Evolutionary conservation across 2,888 invertebrate genomes (phyloP), one percentile per base, ranked within the genome.

Genomic region (Meiosimyza decipiens): DNA sequence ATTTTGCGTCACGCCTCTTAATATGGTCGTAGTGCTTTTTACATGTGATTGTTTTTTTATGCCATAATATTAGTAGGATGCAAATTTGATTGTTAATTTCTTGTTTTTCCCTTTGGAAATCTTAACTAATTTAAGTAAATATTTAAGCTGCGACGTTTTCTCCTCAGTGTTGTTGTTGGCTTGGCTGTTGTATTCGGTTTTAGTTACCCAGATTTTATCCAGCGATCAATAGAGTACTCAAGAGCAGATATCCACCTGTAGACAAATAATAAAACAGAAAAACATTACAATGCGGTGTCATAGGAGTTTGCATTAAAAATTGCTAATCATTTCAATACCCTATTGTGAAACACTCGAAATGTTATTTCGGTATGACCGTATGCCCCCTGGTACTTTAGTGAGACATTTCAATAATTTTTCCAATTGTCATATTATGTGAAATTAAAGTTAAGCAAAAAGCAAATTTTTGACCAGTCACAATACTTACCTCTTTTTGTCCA

Each of bases 141-240:
- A 74, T 22, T 62, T 22, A 85, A 83, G 75, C 84, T 84, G 72
- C 84, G 85, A 77, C 85, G 83, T 78, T 86, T 86, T 64, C 81
- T 82, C 72, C 81, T 82, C 71, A 54, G 79, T 77, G 71, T 40
- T 40, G 40, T 40, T 7, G 52, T 15, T 7, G 52, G 40, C 22
- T 82, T 84, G 33, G 82, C 78, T 78, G 81, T 81, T 59, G 83
- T 80, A 79, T 83, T 85, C 76, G 83, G 80, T 83, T 82, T 84
- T 86, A 85, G 86, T 87, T 87, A 87, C 81, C 86, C 85, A 81
- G 94, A 92, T 88, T 94, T 94, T 89, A 94, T 92, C 94, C 97
- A 97, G 80, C 96, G 91, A 87, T 97, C 96, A 88, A 97, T 97
- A 73, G 97, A 96, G 86, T 96, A 97, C 87, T 97, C 97, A 84